Evolutionary conservation across 2,888 invertebrate species (phyloP).

Genomic region (Synanthedon formicaeformis): DNA sequence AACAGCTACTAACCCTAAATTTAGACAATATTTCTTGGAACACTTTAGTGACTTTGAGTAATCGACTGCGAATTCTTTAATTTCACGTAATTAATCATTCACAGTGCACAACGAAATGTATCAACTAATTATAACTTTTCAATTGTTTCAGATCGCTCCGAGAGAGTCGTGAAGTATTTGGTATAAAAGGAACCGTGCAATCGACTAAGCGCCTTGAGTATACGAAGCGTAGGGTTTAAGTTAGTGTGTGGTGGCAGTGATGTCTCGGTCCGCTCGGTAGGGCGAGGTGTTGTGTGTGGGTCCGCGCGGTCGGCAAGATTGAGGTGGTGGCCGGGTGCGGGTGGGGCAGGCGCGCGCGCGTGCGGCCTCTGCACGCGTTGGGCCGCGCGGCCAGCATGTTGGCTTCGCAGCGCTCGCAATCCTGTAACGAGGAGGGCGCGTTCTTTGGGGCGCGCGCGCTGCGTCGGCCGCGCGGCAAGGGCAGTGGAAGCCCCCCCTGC

Average conservation of each 20-base stretch:
- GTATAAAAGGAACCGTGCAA: constrained; percentile 30
- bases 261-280: constrained; percentile 1
- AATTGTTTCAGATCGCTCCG: constrained; percentile 55
- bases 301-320: constrained; percentile 49
- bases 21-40: constrained; percentile 19
- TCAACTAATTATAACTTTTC: constrained; percentile 30
- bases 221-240: background rate
- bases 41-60: constrained; percentile 3
- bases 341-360: constrained; percentile 67
- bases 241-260: constrained; percentile 1
- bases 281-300: constrained; percentile 9
- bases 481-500: constrained; percentile 71
- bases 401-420: constrained; percentile 66
- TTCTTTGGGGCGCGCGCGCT: constrained; percentile 68
- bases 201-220: constrained; percentile 60
- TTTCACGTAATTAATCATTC: constrained; percentile 1
- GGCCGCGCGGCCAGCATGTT: constrained; percentile 64
- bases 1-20: too few relatives aligned
- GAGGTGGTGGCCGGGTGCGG: constrained; percentile 66
- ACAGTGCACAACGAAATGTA: background rate
- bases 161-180: constrained; percentile 26
- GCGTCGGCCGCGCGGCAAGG: constrained; percentile 71
- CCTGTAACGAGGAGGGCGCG: constrained; percentile 68
- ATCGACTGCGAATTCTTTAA: background rate
- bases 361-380: constrained; percentile 62